Evolutionary conservation across 2,797 vertebrate genomes (phyloP), one percentile per base, ranked within the genome.

Genomic region (Enteromius argenteus): DNA sequence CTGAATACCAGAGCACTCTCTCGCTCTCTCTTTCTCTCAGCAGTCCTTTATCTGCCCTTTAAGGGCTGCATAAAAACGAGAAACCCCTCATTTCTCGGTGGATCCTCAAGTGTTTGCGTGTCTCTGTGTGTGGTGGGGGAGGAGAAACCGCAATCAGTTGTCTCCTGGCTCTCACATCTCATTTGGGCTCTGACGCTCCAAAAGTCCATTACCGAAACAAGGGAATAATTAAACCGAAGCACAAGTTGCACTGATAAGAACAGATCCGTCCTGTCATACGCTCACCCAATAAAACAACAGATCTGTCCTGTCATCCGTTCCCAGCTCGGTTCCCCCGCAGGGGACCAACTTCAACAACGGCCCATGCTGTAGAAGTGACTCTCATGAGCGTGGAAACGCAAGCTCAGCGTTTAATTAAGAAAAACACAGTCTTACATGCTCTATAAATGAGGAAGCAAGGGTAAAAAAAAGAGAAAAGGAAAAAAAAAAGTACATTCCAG

Each of bases 121-220:
- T 32, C 44, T 44, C 46, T 7, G 62, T n/a, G 72, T 75, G 62
- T 6, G 19, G 44, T 37, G 67, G 49, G 81, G 19, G 58, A 66
- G n/a, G 75, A 58, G 56, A 87, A 84, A 88, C 85, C 37, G 68
- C 86, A 88, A 89, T 89, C 89, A 88, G 88, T 86, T 86, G 88
- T 89, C 83, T 87, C 78, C 80, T 84, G 84, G 72, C 79, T 75
- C 81, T 86, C 68, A 75, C 85, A 88, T 89, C 89, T 89, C 86
- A 90, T 90, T 86, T 88, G 83, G 81, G 76, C 74, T 71, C 79
- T 80, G 73, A 86, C 23, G 83, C 84, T 84, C 68, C 86, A 82
- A 81, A 89, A 86, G 87, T 90, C 87, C 90, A 90, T 88, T 89
- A 89, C 79, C 66, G 87, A 83, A 88, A 84, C 85, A 84, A 87